Conservation (phyloP, 2,888 invertebrate species). For the Mythimna vitellina region DNA sequence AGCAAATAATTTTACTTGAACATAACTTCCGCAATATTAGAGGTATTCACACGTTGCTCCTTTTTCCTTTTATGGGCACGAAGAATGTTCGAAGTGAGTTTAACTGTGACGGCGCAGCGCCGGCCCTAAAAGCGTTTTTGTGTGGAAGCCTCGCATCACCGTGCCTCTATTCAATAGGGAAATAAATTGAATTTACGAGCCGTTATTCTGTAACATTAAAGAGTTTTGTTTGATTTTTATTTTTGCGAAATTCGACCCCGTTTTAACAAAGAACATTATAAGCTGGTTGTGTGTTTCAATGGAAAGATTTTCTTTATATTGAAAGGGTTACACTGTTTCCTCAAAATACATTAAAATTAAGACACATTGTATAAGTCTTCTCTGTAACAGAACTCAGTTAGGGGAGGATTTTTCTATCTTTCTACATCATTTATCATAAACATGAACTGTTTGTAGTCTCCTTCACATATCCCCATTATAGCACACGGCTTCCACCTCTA, state of each 20-base stretch:
- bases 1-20: constrained; percentile 69
- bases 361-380: background rate
- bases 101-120: constrained; percentile 67
- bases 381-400: background rate
- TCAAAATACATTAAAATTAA: background rate
- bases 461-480: constrained; percentile 26
- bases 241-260: constrained; percentile 9
- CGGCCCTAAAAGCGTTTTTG: constrained; percentile 81
- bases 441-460: background rate
- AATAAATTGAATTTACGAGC: constrained; percentile 80
- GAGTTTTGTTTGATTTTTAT: constrained; percentile 57
- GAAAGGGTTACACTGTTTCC: background rate
- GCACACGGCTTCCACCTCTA: constrained; percentile 4
- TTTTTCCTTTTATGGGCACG: constrained; percentile 73
- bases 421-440: constrained; percentile 9
- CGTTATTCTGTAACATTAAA: constrained; percentile 67
- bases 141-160: constrained; percentile 73
- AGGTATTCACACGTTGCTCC: constrained; percentile 75
- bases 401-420: background rate
- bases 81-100: constrained; percentile 77
- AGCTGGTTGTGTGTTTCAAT: background rate
- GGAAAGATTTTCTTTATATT: background rate
- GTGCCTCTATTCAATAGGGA: constrained; percentile 77
- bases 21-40: constrained; percentile 70
- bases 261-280: constrained; percentile 21